These are phyloP conservation scores for Megaustenia siamemsis DNA, from an alignment of 2,888 invertebrate genomes.

Conservation along the genomic window DNA sequence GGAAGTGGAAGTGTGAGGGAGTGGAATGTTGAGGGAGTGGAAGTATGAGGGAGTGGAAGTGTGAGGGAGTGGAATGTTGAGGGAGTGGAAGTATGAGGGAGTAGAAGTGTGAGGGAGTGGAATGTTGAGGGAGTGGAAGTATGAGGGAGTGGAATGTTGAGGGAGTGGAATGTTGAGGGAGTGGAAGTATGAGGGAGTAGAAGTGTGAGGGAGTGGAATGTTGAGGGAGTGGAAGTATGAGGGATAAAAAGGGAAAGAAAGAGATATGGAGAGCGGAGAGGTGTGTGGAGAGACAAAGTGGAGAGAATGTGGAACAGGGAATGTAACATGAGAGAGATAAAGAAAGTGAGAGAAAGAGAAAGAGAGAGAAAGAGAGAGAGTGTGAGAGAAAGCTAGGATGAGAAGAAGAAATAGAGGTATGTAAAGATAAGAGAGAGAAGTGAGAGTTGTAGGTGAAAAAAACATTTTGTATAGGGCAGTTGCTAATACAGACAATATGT, in stretches of 20 bases:
- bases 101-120: not conserved
- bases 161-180: not conserved
- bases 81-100: not conserved
- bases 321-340: not conserved
- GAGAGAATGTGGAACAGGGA: not conserved
- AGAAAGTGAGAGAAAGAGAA: slow-evolving; percentile 18
- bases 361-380: not conserved
- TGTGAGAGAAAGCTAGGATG: not conserved
- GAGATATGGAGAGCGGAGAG: not conserved
- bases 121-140: not conserved
- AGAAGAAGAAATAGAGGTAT: not conserved
- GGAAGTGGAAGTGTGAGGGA: too few relatives aligned
- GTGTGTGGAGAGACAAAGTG: not conserved
- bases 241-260: not conserved
- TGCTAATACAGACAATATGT: too few relatives aligned
- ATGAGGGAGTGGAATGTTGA: not conserved
- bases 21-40: not conserved
- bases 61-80: not conserved
- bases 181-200: not conserved
- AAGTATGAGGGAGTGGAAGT: not conserved
- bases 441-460: not conserved
- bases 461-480: too few relatives aligned
- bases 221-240: not conserved
- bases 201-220: not conserved
- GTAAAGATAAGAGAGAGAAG: not conserved